Conservation (phyloP, 2,113 vertebrate genomes). For the Pollimyrus isidori region DNA sequence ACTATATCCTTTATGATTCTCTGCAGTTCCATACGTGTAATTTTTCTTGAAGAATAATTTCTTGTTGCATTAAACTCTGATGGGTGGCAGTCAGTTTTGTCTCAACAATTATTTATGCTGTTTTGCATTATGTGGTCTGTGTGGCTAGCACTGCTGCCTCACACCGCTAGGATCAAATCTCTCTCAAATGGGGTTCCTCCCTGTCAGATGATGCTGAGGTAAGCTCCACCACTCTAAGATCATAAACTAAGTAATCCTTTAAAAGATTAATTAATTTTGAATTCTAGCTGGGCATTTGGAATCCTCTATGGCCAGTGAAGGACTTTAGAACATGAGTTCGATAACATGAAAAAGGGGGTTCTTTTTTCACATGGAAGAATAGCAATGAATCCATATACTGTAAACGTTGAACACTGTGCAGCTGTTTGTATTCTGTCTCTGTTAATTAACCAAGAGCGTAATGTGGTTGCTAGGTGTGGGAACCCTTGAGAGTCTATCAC, state of each 20-base stretch:
- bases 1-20: background rate
- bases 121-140: background rate
- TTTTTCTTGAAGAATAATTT: background rate
- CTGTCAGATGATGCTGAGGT: background rate
- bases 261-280: background rate
- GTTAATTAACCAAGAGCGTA: background rate
- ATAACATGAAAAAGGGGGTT: background rate
- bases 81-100: background rate
- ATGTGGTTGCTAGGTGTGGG: constrained; percentile 6
- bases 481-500: background rate
- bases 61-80: background rate
- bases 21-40: background rate
- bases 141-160: background rate
- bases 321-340: background rate
- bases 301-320: background rate
- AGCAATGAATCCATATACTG: background rate
- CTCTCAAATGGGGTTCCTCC: background rate
- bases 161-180: background rate
- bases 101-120: background rate
- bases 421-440: background rate
- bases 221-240: background rate
- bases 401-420: background rate
- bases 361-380: background rate
- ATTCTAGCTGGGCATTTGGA: background rate
- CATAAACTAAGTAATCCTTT: background rate